Evolutionary conservation across 2,888 invertebrate genomes (phyloP).

Genomic region (Lathronympha strigana): DNA sequence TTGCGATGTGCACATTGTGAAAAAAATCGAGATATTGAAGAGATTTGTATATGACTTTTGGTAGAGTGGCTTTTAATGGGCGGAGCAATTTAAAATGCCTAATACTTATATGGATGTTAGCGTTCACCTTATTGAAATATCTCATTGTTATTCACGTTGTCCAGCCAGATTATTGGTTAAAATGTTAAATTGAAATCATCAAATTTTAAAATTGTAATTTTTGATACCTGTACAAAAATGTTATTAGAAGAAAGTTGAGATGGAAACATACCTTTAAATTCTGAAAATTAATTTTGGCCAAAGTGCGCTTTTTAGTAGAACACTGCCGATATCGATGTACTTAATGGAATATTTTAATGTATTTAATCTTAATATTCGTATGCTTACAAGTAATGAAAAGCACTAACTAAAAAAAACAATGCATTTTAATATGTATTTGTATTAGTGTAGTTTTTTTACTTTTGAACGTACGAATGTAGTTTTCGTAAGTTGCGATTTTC

Average conservation of each 20-base stretch:
- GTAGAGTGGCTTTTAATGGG: conserved; percentile 31
- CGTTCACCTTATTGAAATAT: conserved; percentile 29
- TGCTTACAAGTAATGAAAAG: conserved; percentile 4
- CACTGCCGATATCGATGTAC: conserved; percentile 31
- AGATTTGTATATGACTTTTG: conserved; percentile 7
- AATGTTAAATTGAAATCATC: conserved; percentile 21
- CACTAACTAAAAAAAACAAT: too few relatives aligned
- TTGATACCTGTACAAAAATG: conserved; percentile 41
- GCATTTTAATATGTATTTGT: background rate
- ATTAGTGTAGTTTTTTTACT: background rate
- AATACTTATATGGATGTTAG: conserved; percentile 34
- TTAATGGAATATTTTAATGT: conserved; percentile 14
- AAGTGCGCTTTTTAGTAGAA: conserved; percentile 15
- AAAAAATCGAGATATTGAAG: background rate
- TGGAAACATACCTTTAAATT: conserved; percentile 1
- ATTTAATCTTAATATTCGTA: conserved; percentile 1
- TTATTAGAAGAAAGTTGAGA: conserved; percentile 10
- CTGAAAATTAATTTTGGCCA: background rate
- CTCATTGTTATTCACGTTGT: conserved; percentile 26
- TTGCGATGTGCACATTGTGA: conserved; percentile 36
- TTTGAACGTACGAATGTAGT: conserved; percentile 24
- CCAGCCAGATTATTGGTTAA: conserved; percentile 3
- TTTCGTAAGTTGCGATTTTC: conserved; percentile 39
- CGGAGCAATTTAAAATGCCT: conserved; percentile 31
- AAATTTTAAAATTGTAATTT: conserved; percentile 37